Conservation (phyloP, 2,888 invertebrate species). For the Megaustenia siamemsis region DNA sequence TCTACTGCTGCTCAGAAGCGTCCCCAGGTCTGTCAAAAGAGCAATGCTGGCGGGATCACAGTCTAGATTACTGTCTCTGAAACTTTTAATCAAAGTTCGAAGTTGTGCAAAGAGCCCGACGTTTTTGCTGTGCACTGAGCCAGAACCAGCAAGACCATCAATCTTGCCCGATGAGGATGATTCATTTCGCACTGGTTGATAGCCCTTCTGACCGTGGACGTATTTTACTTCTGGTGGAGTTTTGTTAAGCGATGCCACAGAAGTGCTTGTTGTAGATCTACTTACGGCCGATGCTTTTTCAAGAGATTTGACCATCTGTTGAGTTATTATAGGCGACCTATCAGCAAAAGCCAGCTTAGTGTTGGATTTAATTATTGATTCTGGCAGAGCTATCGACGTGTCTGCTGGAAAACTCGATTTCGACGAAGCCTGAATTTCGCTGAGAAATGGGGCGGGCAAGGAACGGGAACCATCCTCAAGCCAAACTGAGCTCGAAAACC, state of each 20-base stretch:
- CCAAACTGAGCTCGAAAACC: conserved; percentile 1
- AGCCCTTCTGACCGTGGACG: not conserved
- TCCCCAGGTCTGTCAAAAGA: not conserved
- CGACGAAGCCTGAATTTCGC: not conserved
- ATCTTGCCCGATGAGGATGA: not conserved
- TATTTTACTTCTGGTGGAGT: not conserved
- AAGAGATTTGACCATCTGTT: not conserved
- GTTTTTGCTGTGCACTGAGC: not conserved
- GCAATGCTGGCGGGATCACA: not conserved
- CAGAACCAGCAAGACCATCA: not conserved
- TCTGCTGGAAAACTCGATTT: not conserved
- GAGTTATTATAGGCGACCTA: not conserved
- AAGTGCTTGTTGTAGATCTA: not conserved
- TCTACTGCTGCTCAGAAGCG: not conserved
- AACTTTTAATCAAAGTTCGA: not conserved
- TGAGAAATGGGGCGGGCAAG: not conserved
- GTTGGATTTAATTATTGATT: not conserved
- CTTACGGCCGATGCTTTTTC: not conserved
- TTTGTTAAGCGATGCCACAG: not conserved
- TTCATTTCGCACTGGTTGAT: not conserved
- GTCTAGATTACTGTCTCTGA: not conserved
- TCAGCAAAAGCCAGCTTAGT: not conserved
- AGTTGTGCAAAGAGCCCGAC: conserved; percentile 21
- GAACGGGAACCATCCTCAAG: not conserved
- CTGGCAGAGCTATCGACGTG: not conserved